Conservation (phyloP, 2,888 invertebrate species). For the Lymantria dispar region DNA sequence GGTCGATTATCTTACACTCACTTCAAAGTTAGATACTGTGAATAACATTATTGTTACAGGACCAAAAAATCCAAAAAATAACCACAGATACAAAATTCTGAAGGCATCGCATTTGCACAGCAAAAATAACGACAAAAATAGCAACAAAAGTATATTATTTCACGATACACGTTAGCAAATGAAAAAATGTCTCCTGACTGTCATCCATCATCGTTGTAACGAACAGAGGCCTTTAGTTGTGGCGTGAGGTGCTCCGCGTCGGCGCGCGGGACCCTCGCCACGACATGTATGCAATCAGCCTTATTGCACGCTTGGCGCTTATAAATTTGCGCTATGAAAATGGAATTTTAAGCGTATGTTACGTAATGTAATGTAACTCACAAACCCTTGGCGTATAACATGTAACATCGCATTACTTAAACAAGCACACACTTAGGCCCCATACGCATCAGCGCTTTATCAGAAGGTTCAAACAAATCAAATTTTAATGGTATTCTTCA, state of each 20-base stretch:
- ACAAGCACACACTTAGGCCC: no score
- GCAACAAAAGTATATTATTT: slow-evolving; percentile 32
- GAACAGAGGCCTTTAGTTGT: slow-evolving; percentile 48
- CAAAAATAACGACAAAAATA: not conserved
- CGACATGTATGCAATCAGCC: slow-evolving; percentile 29
- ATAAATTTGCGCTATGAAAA: slow-evolving; percentile 16
- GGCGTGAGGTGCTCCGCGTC: slow-evolving; percentile 3
- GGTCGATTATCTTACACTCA: no score
- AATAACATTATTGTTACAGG: no score
- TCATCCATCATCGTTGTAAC: slow-evolving; percentile 43
- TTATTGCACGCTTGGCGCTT: slow-evolving; percentile 23
- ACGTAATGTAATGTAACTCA: not conserved
- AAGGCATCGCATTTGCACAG: not conserved
- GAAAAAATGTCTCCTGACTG: slow-evolving; percentile 39
- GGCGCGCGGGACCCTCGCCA: not conserved
- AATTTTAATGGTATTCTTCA: no score
- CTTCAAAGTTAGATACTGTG: no score
- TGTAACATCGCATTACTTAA: not conserved
- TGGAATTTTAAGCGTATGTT: slow-evolving; percentile 17
- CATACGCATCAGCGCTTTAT: no score
- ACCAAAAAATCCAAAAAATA: no score
- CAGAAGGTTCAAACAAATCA: no score
- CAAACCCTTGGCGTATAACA: not conserved
- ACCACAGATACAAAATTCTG: not conserved
- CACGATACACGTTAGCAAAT: slow-evolving; percentile 41